A percentile compares a stretch with the other conserved stretches of the same genome.
These are phyloP conservation scores for Andrena fulva DNA, from an alignment of 2,888 invertebrate genomes.

Conservation along the genomic window DNA sequence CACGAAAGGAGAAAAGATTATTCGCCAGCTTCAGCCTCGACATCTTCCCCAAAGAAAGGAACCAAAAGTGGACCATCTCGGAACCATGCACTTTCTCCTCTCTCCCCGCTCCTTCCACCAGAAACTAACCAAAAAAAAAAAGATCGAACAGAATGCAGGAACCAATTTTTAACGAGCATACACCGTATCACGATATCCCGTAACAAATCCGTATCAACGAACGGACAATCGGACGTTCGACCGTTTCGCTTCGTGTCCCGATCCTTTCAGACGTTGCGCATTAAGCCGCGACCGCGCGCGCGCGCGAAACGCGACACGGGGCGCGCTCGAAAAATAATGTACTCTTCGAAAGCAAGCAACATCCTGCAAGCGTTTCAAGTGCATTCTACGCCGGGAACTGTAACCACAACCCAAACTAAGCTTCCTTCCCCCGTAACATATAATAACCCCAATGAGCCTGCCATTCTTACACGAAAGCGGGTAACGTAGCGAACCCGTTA, in stretches of 20 bases:
- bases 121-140: not conserved
- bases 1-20: too few relatives aligned
- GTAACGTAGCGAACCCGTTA: too few relatives aligned
- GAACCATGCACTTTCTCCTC: slow-evolving; percentile 20
- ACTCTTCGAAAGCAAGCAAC: not conserved
- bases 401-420: too few relatives aligned
- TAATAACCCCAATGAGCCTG: too few relatives aligned
- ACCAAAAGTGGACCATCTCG: not conserved
- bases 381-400: too few relatives aligned
- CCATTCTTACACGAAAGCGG: too few relatives aligned
- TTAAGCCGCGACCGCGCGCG: not conserved
- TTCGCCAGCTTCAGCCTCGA: not conserved
- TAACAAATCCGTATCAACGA: not conserved
- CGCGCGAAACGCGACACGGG: not conserved
- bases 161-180: not conserved
- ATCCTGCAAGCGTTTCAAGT: too few relatives aligned
- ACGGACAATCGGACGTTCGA: slow-evolving; percentile 44
- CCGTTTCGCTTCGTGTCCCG: slow-evolving; percentile 9
- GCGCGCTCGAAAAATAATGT: not conserved
- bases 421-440: too few relatives aligned
- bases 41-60: not conserved
- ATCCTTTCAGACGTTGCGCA: not conserved
- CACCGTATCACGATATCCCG: not conserved
- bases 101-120: not conserved
- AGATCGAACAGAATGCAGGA: not conserved